phyloP scores from a whole-genome alignment of 2,113 vertebrate genomes.

The Rhynchomys soricoides region DNA sequence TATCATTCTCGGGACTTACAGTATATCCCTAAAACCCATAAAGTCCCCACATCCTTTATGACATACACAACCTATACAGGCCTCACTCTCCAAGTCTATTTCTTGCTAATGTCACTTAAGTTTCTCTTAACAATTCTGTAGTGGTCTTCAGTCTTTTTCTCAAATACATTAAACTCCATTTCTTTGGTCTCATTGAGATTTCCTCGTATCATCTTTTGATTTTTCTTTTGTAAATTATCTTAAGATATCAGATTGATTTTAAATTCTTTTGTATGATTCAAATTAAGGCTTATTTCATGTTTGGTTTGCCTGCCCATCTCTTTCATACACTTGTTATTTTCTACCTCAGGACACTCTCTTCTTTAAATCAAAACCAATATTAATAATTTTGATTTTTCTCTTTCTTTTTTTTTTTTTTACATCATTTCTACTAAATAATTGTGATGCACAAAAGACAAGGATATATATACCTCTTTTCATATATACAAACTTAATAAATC shows the following conservation, averaged over 20 bases:
- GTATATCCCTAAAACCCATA: neutral
- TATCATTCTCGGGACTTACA: neutral
- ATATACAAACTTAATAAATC: neutral
- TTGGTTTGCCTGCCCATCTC: neutral
- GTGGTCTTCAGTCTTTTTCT: neutral
- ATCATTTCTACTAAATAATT: neutral
- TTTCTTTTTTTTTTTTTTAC: neutral
- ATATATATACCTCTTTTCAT: neutral
- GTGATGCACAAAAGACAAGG: neutral
- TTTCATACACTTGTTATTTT: neutral
- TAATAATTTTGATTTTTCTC: neutral
- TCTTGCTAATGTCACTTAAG: neutral
- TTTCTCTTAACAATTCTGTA: neutral
- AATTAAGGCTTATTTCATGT: neutral
- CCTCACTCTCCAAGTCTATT: neutral
- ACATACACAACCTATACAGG: neutral
- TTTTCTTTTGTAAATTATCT: neutral
- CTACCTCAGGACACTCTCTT: neutral
- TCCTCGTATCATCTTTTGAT: neutral
- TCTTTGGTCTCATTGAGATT: neutral
- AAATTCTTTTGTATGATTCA: neutral
- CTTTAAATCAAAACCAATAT: neutral
- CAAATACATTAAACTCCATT: neutral
- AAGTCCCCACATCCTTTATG: neutral
- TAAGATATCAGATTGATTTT: neutral